Evolutionary conservation across 2,797 vertebrate genomes (phyloP).

Genomic region (Bovichtus variegatus): DNA sequence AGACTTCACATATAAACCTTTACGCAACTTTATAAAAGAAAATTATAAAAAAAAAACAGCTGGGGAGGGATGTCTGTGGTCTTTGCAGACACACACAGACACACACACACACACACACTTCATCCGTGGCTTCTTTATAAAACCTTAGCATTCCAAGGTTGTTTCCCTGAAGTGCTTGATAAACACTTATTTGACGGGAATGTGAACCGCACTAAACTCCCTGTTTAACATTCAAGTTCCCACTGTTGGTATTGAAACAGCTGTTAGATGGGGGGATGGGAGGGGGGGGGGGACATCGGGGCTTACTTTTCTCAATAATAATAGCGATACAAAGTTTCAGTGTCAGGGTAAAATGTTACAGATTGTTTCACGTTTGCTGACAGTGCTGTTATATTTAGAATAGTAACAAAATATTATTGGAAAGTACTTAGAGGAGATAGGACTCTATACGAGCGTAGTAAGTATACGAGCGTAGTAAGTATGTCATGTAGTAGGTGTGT

Average conservation of each 20-base stretch:
- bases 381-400: neutral
- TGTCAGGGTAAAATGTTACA: neutral
- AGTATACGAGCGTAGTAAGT: neutral
- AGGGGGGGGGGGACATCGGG: neutral
- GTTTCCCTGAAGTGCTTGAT: constrained; percentile 43
- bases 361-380: constrained; percentile 6
- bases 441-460: neutral
- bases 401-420: neutral
- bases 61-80: constrained; percentile 33
- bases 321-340: neutral
- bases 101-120: constrained; percentile 20
- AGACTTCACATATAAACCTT: constrained; percentile 31
- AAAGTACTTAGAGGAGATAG: neutral
- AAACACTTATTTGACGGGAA: constrained; percentile 58
- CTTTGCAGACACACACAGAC: neutral
- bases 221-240: constrained; percentile 35
- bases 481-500: too few relatives aligned
- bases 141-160: constrained; percentile 48
- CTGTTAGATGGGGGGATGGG: constrained; percentile 4
- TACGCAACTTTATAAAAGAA: too few relatives aligned
- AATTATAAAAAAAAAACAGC: too few relatives aligned
- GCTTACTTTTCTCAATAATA: neutral
- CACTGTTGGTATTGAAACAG: constrained; percentile 32
- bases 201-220: constrained; percentile 22
- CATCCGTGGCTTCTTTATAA: constrained; percentile 32